Evolutionary conservation across 2,797 vertebrate species (phyloP), one percentile per base, ranked within the genome.

Genomic region (Scolopax bukidnonensis): DNA sequence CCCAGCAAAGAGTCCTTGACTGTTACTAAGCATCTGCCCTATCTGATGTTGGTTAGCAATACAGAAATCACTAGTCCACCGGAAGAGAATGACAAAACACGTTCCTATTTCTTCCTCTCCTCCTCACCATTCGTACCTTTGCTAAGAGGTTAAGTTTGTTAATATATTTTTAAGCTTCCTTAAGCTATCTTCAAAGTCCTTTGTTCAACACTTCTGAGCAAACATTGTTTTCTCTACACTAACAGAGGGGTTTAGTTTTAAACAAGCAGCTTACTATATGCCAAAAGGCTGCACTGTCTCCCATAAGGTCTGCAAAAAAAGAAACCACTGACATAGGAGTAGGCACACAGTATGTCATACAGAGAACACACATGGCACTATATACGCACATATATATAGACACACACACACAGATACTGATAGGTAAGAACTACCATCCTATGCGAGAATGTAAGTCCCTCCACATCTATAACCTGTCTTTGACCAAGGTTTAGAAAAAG

Each of bases 321-420:
- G 13, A 53, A 61, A 16, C 8, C 56, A 18, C 54, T 64, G 67
- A 32, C 59, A 61, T 13, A 38, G 32, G 18, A n/a, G 23, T 0
- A 9, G 1, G 0, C 43, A 68, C 54, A 20, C 8, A 30, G 7
- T 6, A 2, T 3, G 47, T 3, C 5, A 16, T 1, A 30, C 0
- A 54, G 38, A 57, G 40, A 71, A 84, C 8, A 33, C 15, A 6
- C 5, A 8, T 1, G 19, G 32, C 40, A 54, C 27, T 60, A 3
- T 21, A 24, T 19, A 24, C 8, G 20, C 32, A 23, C 0, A 6
- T 4, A 23, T 8, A 50, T 18, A 30, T 10, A 36, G 1, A 30
- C 2, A 61, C 10, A 38, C 10, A 38, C 18, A 48, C 17, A 32
- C 2, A 30, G 36, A 24, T 4, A 47, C 3, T 23, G 38, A 10